Conservation (phyloP, 2,888 invertebrate genomes). For the Caenorhabditis angaria region DNA sequence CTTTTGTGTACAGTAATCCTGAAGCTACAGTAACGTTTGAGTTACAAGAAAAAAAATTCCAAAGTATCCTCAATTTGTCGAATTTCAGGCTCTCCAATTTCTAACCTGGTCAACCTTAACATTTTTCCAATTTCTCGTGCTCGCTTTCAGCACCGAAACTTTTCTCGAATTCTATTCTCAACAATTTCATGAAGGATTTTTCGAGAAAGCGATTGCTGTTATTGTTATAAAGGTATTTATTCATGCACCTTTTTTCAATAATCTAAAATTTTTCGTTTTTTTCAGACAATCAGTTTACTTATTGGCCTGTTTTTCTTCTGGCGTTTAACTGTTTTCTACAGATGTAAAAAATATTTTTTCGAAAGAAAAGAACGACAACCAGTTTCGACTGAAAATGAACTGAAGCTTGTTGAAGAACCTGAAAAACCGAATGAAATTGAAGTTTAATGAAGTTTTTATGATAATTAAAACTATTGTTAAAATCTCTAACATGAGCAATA, state of each 20-base stretch:
- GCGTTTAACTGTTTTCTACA: neutral
- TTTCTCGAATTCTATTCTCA: slow-evolving; percentile 54
- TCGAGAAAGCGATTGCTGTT: slow-evolving; percentile 30
- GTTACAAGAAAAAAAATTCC: no score
- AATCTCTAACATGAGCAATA: slow-evolving; percentile 31
- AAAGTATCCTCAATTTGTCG: no score
- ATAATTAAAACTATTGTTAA: slow-evolving; percentile 26
- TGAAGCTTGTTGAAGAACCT: no score
- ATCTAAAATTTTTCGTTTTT: neutral
- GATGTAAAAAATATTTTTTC: neutral
- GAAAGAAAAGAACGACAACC: neutral
- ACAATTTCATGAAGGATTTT: slow-evolving; percentile 51
- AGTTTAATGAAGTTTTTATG: no score
- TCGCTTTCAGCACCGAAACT: slow-evolving; percentile 46
- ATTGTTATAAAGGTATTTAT: slow-evolving; percentile 30
- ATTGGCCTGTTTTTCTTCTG: neutral
- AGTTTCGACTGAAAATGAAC: neutral
- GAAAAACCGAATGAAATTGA: no score
- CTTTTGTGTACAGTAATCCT: neutral
- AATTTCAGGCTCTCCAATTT: slow-evolving; percentile 40
- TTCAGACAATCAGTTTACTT: neutral
- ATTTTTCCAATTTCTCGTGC: slow-evolving; percentile 42
- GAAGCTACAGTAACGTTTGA: neutral
- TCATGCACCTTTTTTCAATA: no score
- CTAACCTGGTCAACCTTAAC: slow-evolving; percentile 44